Conservation (phyloP, 2,888 invertebrate species). For the Rosalia funebris region DNA sequence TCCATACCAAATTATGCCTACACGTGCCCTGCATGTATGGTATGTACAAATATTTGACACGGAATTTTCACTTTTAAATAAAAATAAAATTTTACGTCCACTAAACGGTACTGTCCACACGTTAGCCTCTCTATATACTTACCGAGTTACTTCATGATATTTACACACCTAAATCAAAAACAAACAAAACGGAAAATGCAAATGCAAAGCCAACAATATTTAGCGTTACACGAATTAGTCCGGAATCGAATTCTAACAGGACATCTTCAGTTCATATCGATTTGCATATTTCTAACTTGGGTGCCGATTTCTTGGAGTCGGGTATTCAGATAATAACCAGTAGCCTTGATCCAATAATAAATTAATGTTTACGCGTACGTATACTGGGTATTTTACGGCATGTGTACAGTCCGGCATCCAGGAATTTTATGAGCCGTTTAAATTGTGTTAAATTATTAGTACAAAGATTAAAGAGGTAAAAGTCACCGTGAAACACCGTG, state of each 20-base stretch:
- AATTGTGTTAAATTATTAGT: not conserved
- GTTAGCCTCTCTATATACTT: not conserved
- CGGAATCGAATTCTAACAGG: conserved; percentile 17
- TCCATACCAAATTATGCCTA: no score
- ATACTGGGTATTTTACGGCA: no score
- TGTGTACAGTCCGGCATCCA: no score
- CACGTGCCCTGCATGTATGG: no score
- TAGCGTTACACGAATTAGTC: conserved; percentile 21
- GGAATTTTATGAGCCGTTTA: not conserved
- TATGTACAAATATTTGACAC: no score
- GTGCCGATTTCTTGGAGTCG: not conserved
- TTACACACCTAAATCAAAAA: conserved; percentile 6
- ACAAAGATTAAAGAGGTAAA: conserved; percentile 10
- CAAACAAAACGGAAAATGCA: conserved; percentile 19
- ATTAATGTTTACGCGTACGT: no score
- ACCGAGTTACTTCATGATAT: conserved; percentile 6
- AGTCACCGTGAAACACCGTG: conserved; percentile 6
- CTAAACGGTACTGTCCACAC: conserved; percentile 7
- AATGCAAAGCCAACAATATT: conserved; percentile 15
- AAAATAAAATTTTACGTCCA: no score
- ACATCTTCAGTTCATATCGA: not conserved
- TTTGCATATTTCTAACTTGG: not conserved
- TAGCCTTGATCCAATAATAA: conserved; percentile 2
- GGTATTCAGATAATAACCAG: not conserved
- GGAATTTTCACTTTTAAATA: not conserved